Evolutionary conservation across 1,140 invertebrate genomes (phyloP).

Genomic region (Leguminivora glycinivorella): DNA sequence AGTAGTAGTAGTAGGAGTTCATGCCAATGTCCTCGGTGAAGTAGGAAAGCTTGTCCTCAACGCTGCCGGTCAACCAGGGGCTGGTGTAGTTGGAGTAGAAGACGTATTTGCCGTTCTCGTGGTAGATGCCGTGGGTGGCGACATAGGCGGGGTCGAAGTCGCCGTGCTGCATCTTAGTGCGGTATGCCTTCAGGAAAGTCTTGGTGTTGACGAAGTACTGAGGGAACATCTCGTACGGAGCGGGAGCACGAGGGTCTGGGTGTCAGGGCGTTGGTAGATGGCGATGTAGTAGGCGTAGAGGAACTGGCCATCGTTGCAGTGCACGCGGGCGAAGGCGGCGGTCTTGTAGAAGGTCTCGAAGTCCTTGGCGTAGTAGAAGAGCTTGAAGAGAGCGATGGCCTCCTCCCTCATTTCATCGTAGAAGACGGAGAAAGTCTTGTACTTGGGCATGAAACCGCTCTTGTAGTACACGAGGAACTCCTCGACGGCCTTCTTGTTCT

Average conservation of each 20-base stretch:
- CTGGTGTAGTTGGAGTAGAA: slow-evolving; percentile 79
- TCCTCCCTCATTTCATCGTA: slow-evolving; percentile 79
- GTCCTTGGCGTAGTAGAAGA: slow-evolving; percentile 82
- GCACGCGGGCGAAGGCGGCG: slow-evolving; percentile 80
- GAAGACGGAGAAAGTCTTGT: slow-evolving; percentile 79
- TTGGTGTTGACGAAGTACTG: slow-evolving; percentile 81
- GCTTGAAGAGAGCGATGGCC: slow-evolving; percentile 76
- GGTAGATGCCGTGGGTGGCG: slow-evolving; percentile 67
- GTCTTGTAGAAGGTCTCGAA: slow-evolving; percentile 83
- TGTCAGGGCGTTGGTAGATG: slow-evolving; percentile 80
- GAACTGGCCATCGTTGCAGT: slow-evolving; percentile 83
- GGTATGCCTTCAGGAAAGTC: slow-evolving; percentile 79
- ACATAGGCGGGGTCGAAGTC: slow-evolving; percentile 46
- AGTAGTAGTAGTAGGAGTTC: slow-evolving; percentile 86
- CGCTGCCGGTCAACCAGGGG: slow-evolving; percentile 70
- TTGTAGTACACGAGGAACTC: slow-evolving; percentile 78
- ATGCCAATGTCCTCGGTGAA: slow-evolving; percentile 86
- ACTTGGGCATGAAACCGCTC: slow-evolving; percentile 72
- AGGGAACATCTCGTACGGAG: slow-evolving; percentile 83
- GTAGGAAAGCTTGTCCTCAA: slow-evolving; percentile 84
- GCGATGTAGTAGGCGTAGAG: slow-evolving; percentile 80
- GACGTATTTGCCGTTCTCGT: slow-evolving; percentile 69
- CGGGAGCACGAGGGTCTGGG: slow-evolving; percentile 80
- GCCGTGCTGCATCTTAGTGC: slow-evolving; percentile 80
- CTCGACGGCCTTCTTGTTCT: slow-evolving; percentile 78